phyloP scores from a whole-genome alignment of 2,888 invertebrate species.

The Hesperia comma region DNA sequence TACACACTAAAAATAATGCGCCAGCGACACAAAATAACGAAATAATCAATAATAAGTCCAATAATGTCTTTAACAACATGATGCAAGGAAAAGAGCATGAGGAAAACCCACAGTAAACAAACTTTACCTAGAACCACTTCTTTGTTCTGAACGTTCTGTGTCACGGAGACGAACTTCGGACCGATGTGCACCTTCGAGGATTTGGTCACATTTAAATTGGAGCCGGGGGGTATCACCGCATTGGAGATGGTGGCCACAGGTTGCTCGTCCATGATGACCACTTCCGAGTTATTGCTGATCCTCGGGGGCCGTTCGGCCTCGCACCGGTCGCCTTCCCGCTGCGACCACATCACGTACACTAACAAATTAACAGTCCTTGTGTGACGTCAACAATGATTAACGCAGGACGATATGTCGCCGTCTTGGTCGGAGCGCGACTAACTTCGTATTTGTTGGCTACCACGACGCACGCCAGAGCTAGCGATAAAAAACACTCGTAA shows the following conservation, averaged over 20 bases:
- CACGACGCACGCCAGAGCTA: not conserved
- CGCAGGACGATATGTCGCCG: conserved; percentile 52
- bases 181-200: conserved; percentile 70
- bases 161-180: conserved; percentile 68
- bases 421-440: conserved; percentile 57
- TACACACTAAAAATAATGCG: conserved; percentile 5
- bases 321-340: conserved; percentile 43
- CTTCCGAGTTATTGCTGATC: conserved; percentile 53
- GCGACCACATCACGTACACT: conserved; percentile 54
- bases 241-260: conserved; percentile 46
- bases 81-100: not conserved
- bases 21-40: conserved; percentile 11
- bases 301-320: conserved; percentile 38
- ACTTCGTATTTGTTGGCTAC: conserved; percentile 34
- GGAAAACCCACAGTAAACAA: conserved; percentile 16
- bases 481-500: conserved; percentile 20
- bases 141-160: conserved; percentile 68
- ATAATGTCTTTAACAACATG: not conserved
- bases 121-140: conserved; percentile 73
- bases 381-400: conserved; percentile 45
- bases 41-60: not conserved
- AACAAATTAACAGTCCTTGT: conserved; percentile 40
- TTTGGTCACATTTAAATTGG: conserved; percentile 63
- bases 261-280: conserved; percentile 56
- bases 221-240: conserved; percentile 52